Conservation (phyloP, 1,140 invertebrate species). For the Ganaspis sp. region DNA sequence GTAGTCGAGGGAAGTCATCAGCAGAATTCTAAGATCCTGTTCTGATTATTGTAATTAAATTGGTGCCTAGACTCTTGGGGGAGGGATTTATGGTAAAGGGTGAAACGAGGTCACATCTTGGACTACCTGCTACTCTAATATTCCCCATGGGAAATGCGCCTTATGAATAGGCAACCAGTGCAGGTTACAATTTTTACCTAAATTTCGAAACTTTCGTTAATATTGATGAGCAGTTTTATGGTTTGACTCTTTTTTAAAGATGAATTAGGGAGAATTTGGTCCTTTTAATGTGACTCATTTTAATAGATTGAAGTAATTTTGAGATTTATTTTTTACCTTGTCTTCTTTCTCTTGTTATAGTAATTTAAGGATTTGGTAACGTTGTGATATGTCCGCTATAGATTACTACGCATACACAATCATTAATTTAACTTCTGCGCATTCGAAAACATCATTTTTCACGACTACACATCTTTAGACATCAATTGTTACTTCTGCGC, state of each 20-base stretch:
- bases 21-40: slow-evolving; percentile 64
- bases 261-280: background rate
- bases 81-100: slow-evolving; percentile 51
- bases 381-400: too few relatives aligned
- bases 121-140: slow-evolving; percentile 56
- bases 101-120: slow-evolving; percentile 49
- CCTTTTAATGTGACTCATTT: too few relatives aligned
- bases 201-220: background rate
- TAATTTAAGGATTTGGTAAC: too few relatives aligned
- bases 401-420: too few relatives aligned
- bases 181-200: slow-evolving; percentile 38
- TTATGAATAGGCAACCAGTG: slow-evolving; percentile 49
- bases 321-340: too few relatives aligned
- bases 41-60: slow-evolving; percentile 74
- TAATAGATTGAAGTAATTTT: too few relatives aligned
- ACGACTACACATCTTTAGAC: too few relatives aligned
- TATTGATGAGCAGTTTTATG: slow-evolving; percentile 5
- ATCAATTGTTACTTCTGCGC: too few relatives aligned
- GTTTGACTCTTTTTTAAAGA: background rate
- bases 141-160: slow-evolving; percentile 47
- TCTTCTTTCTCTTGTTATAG: too few relatives aligned
- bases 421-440: too few relatives aligned
- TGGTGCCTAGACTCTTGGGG: slow-evolving; percentile 46
- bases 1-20: slow-evolving; percentile 64
- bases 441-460: too few relatives aligned